phyloP scores from a whole-genome alignment of 2,113 vertebrate species.

The Mellivora capensis region DNA sequence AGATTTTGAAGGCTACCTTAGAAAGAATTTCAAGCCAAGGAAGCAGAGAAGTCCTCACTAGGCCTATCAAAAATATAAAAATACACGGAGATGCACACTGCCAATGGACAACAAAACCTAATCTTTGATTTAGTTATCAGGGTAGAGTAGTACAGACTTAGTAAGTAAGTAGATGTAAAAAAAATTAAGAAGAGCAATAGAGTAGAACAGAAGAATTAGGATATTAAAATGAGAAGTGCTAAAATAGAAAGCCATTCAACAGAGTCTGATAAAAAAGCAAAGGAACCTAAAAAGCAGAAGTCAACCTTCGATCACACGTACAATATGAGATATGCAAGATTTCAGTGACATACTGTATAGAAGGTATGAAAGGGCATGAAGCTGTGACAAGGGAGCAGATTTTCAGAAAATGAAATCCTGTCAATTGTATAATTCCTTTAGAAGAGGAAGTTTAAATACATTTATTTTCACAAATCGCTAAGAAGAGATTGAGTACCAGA shows the following conservation, averaged over 20 bases:
- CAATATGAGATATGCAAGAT: background rate
- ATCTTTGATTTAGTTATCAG: background rate
- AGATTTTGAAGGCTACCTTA: background rate
- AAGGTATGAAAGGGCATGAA: background rate
- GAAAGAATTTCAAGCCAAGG: background rate
- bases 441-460: background rate
- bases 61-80: background rate
- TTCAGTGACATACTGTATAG: background rate
- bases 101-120: background rate
- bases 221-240: background rate
- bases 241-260: background rate
- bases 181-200: background rate
- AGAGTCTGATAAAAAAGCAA: background rate
- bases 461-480: background rate
- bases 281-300: background rate
- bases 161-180: background rate
- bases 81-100: background rate
- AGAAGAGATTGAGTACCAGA: background rate
- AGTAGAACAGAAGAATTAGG: background rate
- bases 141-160: background rate
- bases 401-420: background rate
- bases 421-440: background rate
- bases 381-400: background rate
- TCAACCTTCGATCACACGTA: background rate
- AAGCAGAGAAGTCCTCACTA: background rate